phyloP scores from a whole-genome alignment of 1,140 invertebrate genomes.

The Drosophila nikananu region DNA sequence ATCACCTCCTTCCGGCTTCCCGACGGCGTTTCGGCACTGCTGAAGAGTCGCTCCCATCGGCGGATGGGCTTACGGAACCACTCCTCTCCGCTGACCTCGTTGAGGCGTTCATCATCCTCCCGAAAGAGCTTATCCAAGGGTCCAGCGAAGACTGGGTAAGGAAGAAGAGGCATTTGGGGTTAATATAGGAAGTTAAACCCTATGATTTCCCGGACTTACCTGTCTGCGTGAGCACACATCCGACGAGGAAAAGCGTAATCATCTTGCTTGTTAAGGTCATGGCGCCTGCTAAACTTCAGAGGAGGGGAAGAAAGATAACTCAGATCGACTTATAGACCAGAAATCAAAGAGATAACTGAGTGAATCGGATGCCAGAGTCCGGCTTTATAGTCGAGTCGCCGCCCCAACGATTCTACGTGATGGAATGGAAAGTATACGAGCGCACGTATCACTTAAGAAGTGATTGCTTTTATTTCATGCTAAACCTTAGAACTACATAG shows the following conservation, averaged over 20 bases:
- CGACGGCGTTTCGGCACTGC: slow-evolving; percentile 48
- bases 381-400: slow-evolving; percentile 48
- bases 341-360: slow-evolving; percentile 31
- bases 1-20: slow-evolving; percentile 4
- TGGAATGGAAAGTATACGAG: slow-evolving; percentile 59
- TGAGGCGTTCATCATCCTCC: slow-evolving; percentile 65
- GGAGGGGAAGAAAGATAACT: not conserved
- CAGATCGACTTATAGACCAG: not conserved
- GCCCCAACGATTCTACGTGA: slow-evolving; percentile 58
- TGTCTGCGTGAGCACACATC: slow-evolving; percentile 29
- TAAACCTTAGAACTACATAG: slow-evolving; percentile 54
- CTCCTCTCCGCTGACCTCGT: slow-evolving; percentile 61
- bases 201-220: slow-evolving; percentile 12
- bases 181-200: not conserved
- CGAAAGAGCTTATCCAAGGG: slow-evolving; percentile 31
- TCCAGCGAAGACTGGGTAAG: slow-evolving; percentile 25
- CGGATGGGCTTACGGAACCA: slow-evolving; percentile 44
- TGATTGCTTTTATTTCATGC: slow-evolving; percentile 48
- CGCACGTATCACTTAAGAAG: slow-evolving; percentile 66
- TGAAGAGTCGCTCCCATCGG: slow-evolving; percentile 54
- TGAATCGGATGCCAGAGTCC: slow-evolving; percentile 32
- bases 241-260: slow-evolving; percentile 22
- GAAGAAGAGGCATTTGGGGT: not conserved
- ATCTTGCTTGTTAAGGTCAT: slow-evolving; percentile 47
- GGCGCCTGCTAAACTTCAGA: slow-evolving; percentile 4